Evolutionary conservation across 2,888 invertebrate species (phyloP), one percentile per base, ranked within the genome.

Genomic region (Polyploca ridens): DNA sequence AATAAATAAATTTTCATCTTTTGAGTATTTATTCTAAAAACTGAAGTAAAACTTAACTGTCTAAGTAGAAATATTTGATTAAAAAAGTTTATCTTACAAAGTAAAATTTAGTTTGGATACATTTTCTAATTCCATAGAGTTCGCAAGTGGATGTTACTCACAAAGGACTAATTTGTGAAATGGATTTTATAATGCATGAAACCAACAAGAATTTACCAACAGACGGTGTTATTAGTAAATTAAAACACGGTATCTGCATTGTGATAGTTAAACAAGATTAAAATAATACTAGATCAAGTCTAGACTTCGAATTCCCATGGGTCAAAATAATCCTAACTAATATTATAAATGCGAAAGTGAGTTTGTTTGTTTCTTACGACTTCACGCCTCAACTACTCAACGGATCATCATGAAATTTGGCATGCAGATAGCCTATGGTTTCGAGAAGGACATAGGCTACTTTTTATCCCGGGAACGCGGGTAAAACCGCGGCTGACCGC

Each of bases 91-190:
- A 60, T 38, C 11, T 35, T 38, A 5, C n/a, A 59, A 59, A 16
- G 35, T 38, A 38, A n/a, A 33, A 38, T 5, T 19, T 8, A 16
- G 16, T 16, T 60, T 16, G 59, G 16, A 38, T 41, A 13, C 41
- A 41, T 13, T 13, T 59, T 11, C 38, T 16, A 60, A 60, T 60
- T n/a, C 35, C 59, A 16, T 33, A 38, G 38, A 60, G n/a, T 13
- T 13, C 38, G 3, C 38, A 38, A 41, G 13, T 13, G 13, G 7
- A 1, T 11, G n/a, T 7, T 38, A 10, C 54, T 19, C 54, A n/a
- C 59, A 60, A 60, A 60, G 38, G 59, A 60, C 59, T 60, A 35
- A 60, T 60, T 60, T 60, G 59, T 35, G 3, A 60, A 60, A 38
- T 33, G 35, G 59, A 16, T 60, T 38, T 38, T 38, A 60, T 35